A percentile compares a stretch with the other conserved stretches of the same genome.
These are phyloP conservation scores for Tragelaphus scriptus DNA, from an alignment of 2,113 vertebrate species.

Conservation along the genomic window DNA sequence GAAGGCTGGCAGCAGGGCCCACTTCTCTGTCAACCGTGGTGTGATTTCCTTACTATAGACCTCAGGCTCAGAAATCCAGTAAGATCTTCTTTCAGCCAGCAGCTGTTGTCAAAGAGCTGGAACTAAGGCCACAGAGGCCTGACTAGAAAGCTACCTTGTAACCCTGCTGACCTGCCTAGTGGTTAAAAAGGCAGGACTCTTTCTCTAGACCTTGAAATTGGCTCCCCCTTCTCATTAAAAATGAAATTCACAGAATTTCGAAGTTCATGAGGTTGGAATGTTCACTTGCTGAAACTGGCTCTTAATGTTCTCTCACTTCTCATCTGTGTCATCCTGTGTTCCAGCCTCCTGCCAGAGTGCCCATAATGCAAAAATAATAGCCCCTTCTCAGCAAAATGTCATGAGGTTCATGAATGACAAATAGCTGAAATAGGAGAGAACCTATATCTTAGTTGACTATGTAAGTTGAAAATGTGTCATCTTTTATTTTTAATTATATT, in stretches of 20 bases:
- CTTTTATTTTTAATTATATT: slow-evolving; percentile 42
- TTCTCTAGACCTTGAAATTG: slow-evolving; percentile 5
- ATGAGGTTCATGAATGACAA: slow-evolving; percentile 36
- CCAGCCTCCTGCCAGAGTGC: background rate
- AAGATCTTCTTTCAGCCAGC: slow-evolving; percentile 24
- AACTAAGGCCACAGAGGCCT: background rate
- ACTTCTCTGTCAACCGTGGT: background rate
- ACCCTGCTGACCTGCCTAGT: background rate
- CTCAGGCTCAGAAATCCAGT: background rate
- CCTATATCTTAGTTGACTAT: background rate
- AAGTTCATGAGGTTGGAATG: slow-evolving; percentile 2
- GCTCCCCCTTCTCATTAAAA: slow-evolving; percentile 38
- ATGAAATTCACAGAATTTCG: slow-evolving; percentile 48
- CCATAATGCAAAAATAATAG: background rate
- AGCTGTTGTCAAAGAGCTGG: slow-evolving; percentile 1
- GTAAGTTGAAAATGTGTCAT: slow-evolving; percentile 30
- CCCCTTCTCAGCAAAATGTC: slow-evolving; percentile 47
- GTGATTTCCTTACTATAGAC: background rate
- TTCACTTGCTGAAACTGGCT: slow-evolving; percentile 15
- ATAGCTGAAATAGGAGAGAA: slow-evolving; percentile 9
- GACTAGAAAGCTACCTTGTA: slow-evolving; percentile 5
- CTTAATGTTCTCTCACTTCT: slow-evolving; percentile 29
- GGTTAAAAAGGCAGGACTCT: slow-evolving; percentile 23
- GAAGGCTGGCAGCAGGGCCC: background rate
- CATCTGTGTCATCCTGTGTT: slow-evolving; percentile 39